Evolutionary conservation across 2,113 vertebrate genomes (phyloP), one percentile per base, ranked within the genome.

Genomic region (Procavia capensis): DNA sequence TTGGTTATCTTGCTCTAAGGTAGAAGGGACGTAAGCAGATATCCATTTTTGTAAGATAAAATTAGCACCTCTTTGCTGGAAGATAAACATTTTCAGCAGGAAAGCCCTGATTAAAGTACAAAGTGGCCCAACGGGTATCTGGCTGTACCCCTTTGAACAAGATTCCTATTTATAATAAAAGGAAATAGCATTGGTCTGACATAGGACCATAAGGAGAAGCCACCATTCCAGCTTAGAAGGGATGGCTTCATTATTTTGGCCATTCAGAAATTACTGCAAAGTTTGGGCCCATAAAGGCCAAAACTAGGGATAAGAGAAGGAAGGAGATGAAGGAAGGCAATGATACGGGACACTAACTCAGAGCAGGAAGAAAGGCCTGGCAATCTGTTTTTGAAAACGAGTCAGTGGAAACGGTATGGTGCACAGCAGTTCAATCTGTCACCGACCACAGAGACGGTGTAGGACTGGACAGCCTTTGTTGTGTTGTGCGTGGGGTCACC

Each of bases 11-110:
- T 96, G 97, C 97, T 95, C 43, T 25, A 97, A 97, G 97, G 92
- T 98, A 96, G 97, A 97, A 97, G 96, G 97, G 98, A 95, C 95
- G 13, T 96, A 98, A 97, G 97, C 97, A 97, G 96, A 98, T 98
- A 98, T 95, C 98, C 97, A 98, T 96, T 98, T 98, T 95, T 96
- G 97, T 95, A 98, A 98, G 98, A 98, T 98, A 98, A 98, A 99
- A 99, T 98, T 98, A 98, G 98, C 98, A 98, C 98, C 97, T 97
- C 98, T 97, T 97, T 98, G 97, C 98, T 98, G 98, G 96, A 81
- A 78, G 95, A 97, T 98, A 99, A 98, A 98, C 98, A 98, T 97
- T 41, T 92, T 92, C 59, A 25, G 88, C 98, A 98, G 98, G 98
- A 98, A 99, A 98, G 80, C 24, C 16, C 95, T 97, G 98, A 98